Evolutionary conservation across 2,113 vertebrate genomes (phyloP).

Genomic region (Candoia aspera): DNA sequence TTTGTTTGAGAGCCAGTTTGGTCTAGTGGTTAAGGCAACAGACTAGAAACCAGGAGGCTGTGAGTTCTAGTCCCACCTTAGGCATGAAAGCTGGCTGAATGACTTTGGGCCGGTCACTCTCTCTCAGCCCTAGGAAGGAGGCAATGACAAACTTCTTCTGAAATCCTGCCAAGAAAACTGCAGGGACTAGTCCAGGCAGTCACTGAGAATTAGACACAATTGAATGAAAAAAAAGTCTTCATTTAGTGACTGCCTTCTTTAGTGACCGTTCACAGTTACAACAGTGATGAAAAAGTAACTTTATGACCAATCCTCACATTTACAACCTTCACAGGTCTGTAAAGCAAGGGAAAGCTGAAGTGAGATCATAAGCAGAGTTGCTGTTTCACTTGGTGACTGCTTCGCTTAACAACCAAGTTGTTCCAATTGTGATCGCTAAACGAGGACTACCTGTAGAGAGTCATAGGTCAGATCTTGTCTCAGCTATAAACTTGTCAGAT

Average conservation of each 20-base stretch:
- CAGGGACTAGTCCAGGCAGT: too few species aligned
- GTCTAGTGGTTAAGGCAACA: too few species aligned
- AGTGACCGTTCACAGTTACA: neutral
- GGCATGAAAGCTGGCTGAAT: too few species aligned
- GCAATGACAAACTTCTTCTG: too few species aligned
- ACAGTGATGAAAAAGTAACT: neutral
- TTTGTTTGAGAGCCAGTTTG: neutral
- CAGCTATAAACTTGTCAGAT: neutral
- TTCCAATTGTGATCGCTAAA: neutral
- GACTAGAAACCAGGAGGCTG: too few species aligned
- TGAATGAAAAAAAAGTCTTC: too few species aligned
- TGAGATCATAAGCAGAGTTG: neutral
- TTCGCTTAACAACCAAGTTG: neutral
- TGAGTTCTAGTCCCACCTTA: too few species aligned
- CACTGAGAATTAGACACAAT: too few species aligned
- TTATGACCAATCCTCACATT: neutral
- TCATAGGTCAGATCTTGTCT: neutral
- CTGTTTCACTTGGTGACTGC: neutral
- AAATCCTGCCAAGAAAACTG: too few species aligned
- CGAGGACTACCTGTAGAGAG: neutral
- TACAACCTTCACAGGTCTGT: neutral
- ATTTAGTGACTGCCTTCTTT: neutral
- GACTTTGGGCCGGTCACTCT: too few species aligned
- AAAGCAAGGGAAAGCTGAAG: neutral
- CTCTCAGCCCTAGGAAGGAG: too few species aligned